A percentile compares a stretch with the other conserved stretches of the same genome.
Evolutionary conservation across 2,888 invertebrate species (phyloP).

Genomic region (Dasypogon diadema): DNA sequence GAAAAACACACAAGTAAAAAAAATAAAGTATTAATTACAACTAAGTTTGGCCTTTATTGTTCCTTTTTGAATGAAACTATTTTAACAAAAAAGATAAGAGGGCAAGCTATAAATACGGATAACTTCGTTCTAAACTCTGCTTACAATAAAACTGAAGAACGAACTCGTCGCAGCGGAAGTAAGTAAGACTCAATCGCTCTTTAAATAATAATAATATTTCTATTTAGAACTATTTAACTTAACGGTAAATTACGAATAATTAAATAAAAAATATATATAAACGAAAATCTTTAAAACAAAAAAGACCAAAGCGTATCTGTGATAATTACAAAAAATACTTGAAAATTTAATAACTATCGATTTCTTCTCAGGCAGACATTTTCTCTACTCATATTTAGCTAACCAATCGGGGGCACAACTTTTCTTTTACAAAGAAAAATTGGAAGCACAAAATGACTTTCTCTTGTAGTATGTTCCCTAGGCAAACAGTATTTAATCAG

Average conservation of each 20-base stretch:
- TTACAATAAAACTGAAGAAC: slow-evolving; percentile 34
- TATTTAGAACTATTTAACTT: slow-evolving; percentile 40
- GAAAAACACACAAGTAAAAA: background rate
- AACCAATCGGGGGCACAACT: background rate
- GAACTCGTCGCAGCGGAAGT: slow-evolving; percentile 15
- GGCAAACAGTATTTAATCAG: background rate
- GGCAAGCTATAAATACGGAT: slow-evolving; percentile 50
- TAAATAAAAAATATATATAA: slow-evolving; percentile 36
- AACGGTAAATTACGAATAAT: slow-evolving; percentile 28
- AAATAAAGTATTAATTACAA: slow-evolving; percentile 36
- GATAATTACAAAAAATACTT: slow-evolving; percentile 37
- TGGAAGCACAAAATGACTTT: background rate
- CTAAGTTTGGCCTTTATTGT: slow-evolving; percentile 48
- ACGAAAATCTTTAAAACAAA: slow-evolving; percentile 40
- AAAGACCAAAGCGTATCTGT: slow-evolving; percentile 45
- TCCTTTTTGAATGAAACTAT: slow-evolving; percentile 43
- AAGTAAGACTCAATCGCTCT: slow-evolving; percentile 22
- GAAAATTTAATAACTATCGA: background rate
- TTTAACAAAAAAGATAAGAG: slow-evolving; percentile 35
- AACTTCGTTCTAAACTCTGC: slow-evolving; percentile 32
- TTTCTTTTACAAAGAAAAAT: background rate
- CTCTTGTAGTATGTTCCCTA: background rate
- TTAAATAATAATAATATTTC: slow-evolving; percentile 46
- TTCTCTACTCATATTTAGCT: too few relatives aligned
- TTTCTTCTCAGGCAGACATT: background rate